Conservation (phyloP, 1,140 invertebrate species). For the Teleogryllus occipitalis region DNA sequence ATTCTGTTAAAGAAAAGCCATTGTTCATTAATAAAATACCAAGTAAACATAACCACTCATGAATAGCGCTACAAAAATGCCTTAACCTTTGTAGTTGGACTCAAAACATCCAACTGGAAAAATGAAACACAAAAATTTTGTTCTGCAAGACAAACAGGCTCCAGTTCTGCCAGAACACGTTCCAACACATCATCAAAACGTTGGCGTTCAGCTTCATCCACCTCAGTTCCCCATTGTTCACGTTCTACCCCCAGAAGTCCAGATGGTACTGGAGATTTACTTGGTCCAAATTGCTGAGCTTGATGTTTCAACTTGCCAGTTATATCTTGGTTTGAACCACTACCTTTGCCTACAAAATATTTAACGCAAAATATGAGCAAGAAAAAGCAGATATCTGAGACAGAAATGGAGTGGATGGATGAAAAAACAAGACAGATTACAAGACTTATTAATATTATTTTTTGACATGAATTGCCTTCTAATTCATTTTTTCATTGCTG, state of each 20-base stretch:
- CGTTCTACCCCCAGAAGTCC: constrained; percentile 52
- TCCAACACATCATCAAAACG: constrained; percentile 67
- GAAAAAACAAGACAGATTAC: no score
- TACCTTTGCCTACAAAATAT: constrained; percentile 26
- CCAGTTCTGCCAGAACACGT: constrained; percentile 75
- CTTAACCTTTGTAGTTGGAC: constrained; percentile 33
- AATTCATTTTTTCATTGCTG: no score
- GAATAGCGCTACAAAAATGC: background rate
- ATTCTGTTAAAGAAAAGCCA: constrained; percentile 34
- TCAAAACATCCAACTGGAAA: constrained; percentile 71
- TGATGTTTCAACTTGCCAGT: constrained; percentile 27
- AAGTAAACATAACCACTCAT: background rate
- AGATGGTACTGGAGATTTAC: constrained; percentile 30
- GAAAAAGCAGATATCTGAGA: no score
- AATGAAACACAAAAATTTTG: constrained; percentile 93
- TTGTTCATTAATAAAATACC: background rate
- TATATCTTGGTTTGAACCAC: constrained; percentile 35
- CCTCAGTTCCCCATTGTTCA: constrained; percentile 45
- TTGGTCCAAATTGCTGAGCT: constrained; percentile 29
- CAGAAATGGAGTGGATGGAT: no score
- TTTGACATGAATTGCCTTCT: no score
- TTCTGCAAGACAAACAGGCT: constrained; percentile 86
- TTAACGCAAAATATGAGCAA: no score
- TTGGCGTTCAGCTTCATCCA: constrained; percentile 45
- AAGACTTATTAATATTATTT: no score